These are phyloP conservation scores for Crossocerus cetratus DNA, from an alignment of 2,888 invertebrate species.

Conservation along the genomic window DNA sequence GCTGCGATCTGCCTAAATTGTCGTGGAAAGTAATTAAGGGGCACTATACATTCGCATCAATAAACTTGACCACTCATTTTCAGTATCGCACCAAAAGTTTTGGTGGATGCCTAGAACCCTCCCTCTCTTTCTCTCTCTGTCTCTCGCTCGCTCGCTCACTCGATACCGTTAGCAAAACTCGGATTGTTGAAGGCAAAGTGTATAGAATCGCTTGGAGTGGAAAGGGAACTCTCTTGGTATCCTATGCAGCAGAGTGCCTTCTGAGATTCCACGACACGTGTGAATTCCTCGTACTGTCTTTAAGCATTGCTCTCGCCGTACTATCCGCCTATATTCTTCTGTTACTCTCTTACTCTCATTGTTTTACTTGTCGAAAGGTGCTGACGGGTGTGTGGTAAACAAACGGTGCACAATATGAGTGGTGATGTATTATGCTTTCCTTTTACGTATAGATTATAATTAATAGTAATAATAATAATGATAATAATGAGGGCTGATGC, in stretches of 20 bases:
- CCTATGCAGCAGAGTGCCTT: conserved; percentile 21
- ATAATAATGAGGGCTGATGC: conserved; percentile 65
- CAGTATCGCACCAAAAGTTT: conserved; percentile 45
- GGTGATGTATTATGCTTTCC: conserved; percentile 54
- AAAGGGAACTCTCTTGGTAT: neutral
- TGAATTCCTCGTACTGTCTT: conserved; percentile 16
- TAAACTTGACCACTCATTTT: conserved; percentile 46
- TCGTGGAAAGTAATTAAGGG: conserved; percentile 34
- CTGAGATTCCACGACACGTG: conserved; percentile 29
- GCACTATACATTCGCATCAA: conserved; percentile 41
- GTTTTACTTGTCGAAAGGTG: conserved; percentile 40
- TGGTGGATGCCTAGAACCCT: conserved; percentile 36
- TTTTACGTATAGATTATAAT: conserved; percentile 54
- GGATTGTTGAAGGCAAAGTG: conserved; percentile 21
- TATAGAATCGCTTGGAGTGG: conserved; percentile 1
- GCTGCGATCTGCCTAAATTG: conserved; percentile 47
- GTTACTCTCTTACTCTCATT: neutral
- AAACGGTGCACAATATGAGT: conserved; percentile 64
- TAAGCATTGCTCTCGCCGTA: neutral
- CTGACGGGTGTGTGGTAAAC: conserved; percentile 57
- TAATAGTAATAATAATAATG: conserved; percentile 60
- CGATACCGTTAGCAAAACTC: conserved; percentile 35
- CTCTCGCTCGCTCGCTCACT: too few relatives aligned
- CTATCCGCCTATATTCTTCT: conserved; percentile 11
- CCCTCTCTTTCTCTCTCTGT: too few relatives aligned